A percentile compares a stretch with the other conserved stretches of the same genome.
Evolutionary conservation across 2,113 vertebrate species (phyloP).

Genomic region (Amia ocellicauda): DNA sequence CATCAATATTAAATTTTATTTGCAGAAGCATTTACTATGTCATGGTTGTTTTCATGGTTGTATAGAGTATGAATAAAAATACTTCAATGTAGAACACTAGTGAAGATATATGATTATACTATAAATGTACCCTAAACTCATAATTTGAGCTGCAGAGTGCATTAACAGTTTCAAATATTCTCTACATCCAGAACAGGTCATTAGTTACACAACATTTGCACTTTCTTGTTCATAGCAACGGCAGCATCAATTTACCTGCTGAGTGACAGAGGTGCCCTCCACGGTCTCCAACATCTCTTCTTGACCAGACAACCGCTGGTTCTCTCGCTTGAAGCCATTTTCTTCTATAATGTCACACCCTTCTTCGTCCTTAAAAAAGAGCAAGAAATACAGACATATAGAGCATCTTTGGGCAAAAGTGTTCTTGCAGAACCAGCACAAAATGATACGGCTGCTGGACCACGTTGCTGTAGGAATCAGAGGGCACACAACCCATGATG

Average conservation of each 20-base stretch:
- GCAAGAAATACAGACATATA: slow-evolving; percentile 3
- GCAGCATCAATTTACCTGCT: slow-evolving; percentile 56
- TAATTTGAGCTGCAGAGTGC: too few relatives aligned
- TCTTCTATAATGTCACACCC: slow-evolving; percentile 31
- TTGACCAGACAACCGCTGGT: slow-evolving; percentile 40
- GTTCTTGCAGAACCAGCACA: too few relatives aligned
- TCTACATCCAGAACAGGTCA: too few relatives aligned
- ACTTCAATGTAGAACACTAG: too few relatives aligned
- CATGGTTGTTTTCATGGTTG: too few relatives aligned
- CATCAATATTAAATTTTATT: too few relatives aligned
- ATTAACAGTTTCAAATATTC: too few relatives aligned
- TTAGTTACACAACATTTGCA: too few relatives aligned
- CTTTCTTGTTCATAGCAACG: too few relatives aligned
- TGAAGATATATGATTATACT: too few relatives aligned
- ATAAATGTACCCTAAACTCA: too few relatives aligned
- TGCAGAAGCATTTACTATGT: neutral
- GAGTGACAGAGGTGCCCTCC: slow-evolving; percentile 34
- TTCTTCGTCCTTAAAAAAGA: slow-evolving; percentile 50
- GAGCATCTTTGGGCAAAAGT: neutral
- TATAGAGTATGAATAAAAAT: too few relatives aligned
- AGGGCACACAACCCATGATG: neutral
- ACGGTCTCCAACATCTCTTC: slow-evolving; percentile 44
- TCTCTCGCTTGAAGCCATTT: slow-evolving; percentile 39
- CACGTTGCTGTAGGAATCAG: neutral
- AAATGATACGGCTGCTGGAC: neutral